These are phyloP conservation scores for Syngnathus acus DNA, from an alignment of 2,797 vertebrate genomes.

Conservation along the genomic window DNA sequence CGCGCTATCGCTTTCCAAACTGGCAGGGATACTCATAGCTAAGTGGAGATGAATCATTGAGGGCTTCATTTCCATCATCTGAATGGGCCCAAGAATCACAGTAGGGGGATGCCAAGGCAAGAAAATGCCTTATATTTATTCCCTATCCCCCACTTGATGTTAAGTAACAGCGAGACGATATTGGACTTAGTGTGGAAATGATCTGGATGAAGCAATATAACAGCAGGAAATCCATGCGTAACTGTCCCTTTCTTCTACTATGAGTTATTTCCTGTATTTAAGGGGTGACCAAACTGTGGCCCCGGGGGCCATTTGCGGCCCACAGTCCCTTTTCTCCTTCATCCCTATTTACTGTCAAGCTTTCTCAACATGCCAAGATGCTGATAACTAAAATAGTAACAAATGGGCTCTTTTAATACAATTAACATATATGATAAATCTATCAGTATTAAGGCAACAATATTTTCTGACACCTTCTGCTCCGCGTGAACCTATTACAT, in stretches of 20 bases:
- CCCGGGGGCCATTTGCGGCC: no score
- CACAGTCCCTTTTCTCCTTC: no score
- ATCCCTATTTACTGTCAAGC: no score
- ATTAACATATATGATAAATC: no score
- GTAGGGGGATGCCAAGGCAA: slow-evolving; percentile 37
- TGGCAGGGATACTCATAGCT: slow-evolving; percentile 57
- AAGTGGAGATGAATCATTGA: slow-evolving; percentile 64
- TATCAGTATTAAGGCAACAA: no score
- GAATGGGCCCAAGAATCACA: slow-evolving; percentile 50
- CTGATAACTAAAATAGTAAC: no score
- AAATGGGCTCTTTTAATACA: no score
- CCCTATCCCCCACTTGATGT: not conserved
- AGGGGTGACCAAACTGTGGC: no score
- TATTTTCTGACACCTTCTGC: no score
- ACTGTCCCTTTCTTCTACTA: not conserved
- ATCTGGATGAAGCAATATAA: not conserved
- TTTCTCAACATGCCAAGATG: no score
- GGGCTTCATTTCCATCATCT: slow-evolving; percentile 54
- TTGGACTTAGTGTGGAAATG: not conserved
- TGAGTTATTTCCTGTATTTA: not conserved
- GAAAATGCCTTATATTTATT: slow-evolving; percentile 40
- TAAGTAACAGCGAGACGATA: slow-evolving; percentile 24
- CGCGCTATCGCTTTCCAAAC: slow-evolving; percentile 57
- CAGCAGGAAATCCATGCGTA: not conserved
- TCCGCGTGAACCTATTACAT: no score